A percentile compares a stretch with the other conserved stretches of the same genome.
phyloP scores from a whole-genome alignment of 2,888 invertebrate species.

The Brenthis daphne region DNA sequence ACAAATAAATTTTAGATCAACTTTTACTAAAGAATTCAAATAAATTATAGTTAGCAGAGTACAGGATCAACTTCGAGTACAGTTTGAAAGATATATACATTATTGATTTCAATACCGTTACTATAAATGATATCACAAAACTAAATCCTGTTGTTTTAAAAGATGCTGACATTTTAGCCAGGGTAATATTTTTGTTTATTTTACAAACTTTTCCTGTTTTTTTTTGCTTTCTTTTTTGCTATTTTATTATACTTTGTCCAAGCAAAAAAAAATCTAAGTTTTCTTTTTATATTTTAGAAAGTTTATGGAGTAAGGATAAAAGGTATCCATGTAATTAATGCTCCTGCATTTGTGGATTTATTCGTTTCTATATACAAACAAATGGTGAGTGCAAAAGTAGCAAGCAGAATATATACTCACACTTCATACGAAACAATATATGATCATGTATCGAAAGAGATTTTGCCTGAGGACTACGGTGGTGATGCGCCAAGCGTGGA shows the following conservation, averaged over 20 bases:
- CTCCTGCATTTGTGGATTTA: constrained; percentile 59
- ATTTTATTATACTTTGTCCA: no score
- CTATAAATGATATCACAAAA: not conserved
- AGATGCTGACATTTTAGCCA: not conserved
- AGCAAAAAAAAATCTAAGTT: not conserved
- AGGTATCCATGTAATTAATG: constrained; percentile 60
- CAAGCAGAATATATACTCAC: constrained; percentile 42
- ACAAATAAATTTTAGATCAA: no score
- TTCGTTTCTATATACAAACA: constrained; percentile 58
- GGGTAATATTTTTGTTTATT: not conserved
- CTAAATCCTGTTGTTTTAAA: constrained; percentile 1
- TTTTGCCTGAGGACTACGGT: constrained; percentile 53
- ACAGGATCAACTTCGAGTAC: not conserved
- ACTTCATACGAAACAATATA: constrained; percentile 43
- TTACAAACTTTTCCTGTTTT: no score
- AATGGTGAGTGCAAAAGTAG: constrained; percentile 49
- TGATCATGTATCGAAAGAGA: constrained; percentile 45
- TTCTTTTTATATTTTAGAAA: constrained; percentile 48
- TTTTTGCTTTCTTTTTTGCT: no score
- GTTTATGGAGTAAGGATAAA: constrained; percentile 60
- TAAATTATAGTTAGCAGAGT: not conserved
- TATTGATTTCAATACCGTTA: not conserved
- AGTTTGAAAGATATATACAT: not conserved
- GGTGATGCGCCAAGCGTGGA: constrained; percentile 42
- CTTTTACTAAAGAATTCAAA: no score